Evolutionary conservation across 2,888 invertebrate species (phyloP).

Genomic region (Epistrophella euchroma): DNA sequence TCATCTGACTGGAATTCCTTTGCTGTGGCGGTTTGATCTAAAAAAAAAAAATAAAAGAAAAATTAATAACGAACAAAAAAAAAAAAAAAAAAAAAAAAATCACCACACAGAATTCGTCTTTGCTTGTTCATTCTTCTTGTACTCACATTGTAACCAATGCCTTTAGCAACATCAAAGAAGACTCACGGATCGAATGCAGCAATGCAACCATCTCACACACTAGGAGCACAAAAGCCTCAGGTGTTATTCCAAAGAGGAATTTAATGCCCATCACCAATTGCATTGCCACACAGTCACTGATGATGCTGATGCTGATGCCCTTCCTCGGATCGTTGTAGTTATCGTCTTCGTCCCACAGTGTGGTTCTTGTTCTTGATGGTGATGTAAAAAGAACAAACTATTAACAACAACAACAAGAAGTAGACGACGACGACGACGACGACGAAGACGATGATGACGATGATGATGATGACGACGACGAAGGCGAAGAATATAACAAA

Average conservation of each 20-base stretch:
- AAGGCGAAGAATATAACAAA: constrained; percentile 63
- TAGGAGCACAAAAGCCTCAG: constrained; percentile 72
- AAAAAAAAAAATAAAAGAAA: constrained; percentile 25
- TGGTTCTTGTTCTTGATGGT: constrained; percentile 45
- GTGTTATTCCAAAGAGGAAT: constrained; percentile 75
- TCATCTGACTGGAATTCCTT: constrained; percentile 74
- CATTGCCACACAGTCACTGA: constrained; percentile 71
- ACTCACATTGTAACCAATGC: constrained; percentile 75
- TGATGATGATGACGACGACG: constrained; percentile 13
- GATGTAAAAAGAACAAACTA: constrained; percentile 74
- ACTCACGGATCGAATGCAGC: constrained; percentile 65
- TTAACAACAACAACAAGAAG: constrained; percentile 60
- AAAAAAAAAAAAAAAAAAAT: constrained; percentile 37
- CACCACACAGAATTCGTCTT: constrained; percentile 51
- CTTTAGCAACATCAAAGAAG: constrained; percentile 68
- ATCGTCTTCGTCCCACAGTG: constrained; percentile 58
- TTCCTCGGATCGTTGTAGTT: constrained; percentile 26
- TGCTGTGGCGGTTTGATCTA: constrained; percentile 57
- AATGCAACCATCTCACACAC: constrained; percentile 69
- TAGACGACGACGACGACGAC: constrained; percentile 49
- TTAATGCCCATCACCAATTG: constrained; percentile 76
- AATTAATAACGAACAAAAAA: constrained; percentile 65
- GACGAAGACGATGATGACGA: constrained; percentile 38
- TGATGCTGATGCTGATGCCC: constrained; percentile 46
- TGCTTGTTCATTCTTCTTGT: constrained; percentile 40